phyloP scores from a whole-genome alignment of 1,140 invertebrate genomes.

The Pseudobourletiella spinata region DNA sequence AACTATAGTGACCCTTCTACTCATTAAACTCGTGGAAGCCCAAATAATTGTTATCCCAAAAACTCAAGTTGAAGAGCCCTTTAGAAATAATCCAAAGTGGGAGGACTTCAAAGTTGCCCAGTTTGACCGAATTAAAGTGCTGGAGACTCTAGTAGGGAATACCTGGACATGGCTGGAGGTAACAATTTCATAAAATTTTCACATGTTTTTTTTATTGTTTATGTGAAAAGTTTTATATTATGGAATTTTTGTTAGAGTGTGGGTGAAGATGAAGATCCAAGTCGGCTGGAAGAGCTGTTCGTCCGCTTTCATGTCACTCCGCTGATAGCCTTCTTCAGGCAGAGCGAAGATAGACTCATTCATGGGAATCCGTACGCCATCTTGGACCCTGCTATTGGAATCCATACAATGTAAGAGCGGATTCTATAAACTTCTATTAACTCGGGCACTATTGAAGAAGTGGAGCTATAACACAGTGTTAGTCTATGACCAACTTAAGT shows the following conservation, averaged over 20 bases:
- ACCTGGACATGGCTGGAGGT: slow-evolving; percentile 16
- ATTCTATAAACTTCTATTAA: not conserved
- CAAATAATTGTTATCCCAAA: slow-evolving; percentile 15
- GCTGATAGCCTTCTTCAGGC: slow-evolving; percentile 12
- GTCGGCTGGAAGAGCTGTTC: not conserved
- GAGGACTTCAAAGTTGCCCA: slow-evolving; percentile 14
- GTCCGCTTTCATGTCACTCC: slow-evolving; percentile 6
- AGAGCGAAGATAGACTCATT: not conserved
- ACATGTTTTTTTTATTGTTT: not conserved
- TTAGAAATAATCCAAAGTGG: slow-evolving; percentile 23
- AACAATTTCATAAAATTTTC: not conserved
- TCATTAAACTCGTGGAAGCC: not conserved
- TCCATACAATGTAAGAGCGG: slow-evolving; percentile 18
- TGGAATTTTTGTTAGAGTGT: not conserved
- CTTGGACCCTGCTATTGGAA: slow-evolving; percentile 9
- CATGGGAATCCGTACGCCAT: slow-evolving; percentile 12
- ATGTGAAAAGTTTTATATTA: not conserved
- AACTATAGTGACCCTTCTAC: not conserved
- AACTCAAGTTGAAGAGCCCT: slow-evolving; percentile 14
- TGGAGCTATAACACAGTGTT: no score
- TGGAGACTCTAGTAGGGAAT: slow-evolving; percentile 7
- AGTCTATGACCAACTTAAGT: no score
- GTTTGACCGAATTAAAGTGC: slow-evolving; percentile 4
- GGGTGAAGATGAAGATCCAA: not conserved
- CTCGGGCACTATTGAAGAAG: no score